Percentiles rank a stretch among this genome's conserved stretches.
These are phyloP conservation scores for Arothron firmamentum DNA, from an alignment of 2,113 vertebrate species.

Conservation along the genomic window DNA sequence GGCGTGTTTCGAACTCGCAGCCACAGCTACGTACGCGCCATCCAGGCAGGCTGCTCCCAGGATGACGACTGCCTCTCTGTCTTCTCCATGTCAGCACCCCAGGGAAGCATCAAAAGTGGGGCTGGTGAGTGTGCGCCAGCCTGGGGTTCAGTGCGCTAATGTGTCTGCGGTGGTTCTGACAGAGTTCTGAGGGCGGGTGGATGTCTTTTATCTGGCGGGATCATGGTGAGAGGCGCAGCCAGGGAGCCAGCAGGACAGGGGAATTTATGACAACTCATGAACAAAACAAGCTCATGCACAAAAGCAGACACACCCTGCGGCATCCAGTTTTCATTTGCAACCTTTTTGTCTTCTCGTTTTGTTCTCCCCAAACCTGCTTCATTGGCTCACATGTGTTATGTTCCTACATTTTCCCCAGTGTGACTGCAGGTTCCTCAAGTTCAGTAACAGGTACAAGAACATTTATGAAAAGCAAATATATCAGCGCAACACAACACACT, in stretches of 20 bases:
- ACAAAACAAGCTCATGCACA: background rate
- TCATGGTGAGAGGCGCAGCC: too few species aligned
- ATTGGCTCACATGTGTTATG: too few species aligned
- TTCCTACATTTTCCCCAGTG: conserved; percentile 16
- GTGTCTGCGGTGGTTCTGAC: too few species aligned
- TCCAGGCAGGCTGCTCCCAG: conserved; percentile 97
- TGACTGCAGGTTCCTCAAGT: conserved; percentile 65
- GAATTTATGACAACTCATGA: too few species aligned
- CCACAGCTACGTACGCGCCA: conserved; percentile 98
- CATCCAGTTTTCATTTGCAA: conserved; percentile 23
- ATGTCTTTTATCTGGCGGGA: too few species aligned
- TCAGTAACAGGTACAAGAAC: conserved; percentile 70
- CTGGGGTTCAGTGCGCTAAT: too few species aligned
- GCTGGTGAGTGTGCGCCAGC: conserved; percentile 79
- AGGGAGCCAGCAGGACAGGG: too few species aligned
- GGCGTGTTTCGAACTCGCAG: conserved; percentile 96
- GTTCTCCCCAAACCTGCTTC: background rate
- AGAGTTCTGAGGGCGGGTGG: too few species aligned
- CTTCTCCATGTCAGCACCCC: conserved; percentile 87
- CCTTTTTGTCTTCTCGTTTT: background rate
- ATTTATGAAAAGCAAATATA: too few species aligned
- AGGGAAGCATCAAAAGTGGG: conserved; percentile 82
- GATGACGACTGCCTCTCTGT: conserved; percentile 97
- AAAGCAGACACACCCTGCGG: background rate
- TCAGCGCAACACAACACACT: too few species aligned